Conservation (phyloP, 2,888 invertebrate species). For the Trimorus sp. region DNA sequence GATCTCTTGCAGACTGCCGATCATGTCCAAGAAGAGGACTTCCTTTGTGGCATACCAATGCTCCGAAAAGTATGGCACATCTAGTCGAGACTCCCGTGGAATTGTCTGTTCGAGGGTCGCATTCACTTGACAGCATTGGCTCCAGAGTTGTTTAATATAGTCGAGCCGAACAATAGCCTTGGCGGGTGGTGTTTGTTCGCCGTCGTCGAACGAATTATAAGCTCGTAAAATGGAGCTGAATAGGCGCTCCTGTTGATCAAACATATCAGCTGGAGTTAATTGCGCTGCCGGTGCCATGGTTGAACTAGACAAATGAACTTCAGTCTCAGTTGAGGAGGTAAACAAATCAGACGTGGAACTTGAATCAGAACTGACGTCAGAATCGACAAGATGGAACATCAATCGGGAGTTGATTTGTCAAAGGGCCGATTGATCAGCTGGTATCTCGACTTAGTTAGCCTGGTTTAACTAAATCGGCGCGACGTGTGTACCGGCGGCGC, state of each 20-base stretch:
- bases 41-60: constrained; percentile 1
- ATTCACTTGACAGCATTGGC: not conserved
- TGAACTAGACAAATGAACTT: too few relatives aligned
- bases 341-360: too few relatives aligned
- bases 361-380: too few relatives aligned
- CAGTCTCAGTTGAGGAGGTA: too few relatives aligned
- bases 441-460: not conserved
- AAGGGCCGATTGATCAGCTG: not conserved
- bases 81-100: not conserved
- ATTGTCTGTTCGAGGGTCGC: not conserved
- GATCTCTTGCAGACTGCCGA: not conserved
- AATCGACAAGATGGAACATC: too few relatives aligned
- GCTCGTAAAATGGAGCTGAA: not conserved
- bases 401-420: too few relatives aligned
- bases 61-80: not conserved
- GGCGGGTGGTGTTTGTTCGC: not conserved
- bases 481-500: not conserved
- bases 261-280: not conserved
- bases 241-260: not conserved
- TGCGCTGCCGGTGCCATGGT: too few relatives aligned
- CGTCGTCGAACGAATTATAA: not conserved
- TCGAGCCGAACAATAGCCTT: not conserved
- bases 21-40: not conserved
- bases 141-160: not conserved
- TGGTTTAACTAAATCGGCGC: not conserved